These are phyloP conservation scores for Agelastica alni DNA, from an alignment of 2,888 invertebrate genomes.

Conservation along the genomic window DNA sequence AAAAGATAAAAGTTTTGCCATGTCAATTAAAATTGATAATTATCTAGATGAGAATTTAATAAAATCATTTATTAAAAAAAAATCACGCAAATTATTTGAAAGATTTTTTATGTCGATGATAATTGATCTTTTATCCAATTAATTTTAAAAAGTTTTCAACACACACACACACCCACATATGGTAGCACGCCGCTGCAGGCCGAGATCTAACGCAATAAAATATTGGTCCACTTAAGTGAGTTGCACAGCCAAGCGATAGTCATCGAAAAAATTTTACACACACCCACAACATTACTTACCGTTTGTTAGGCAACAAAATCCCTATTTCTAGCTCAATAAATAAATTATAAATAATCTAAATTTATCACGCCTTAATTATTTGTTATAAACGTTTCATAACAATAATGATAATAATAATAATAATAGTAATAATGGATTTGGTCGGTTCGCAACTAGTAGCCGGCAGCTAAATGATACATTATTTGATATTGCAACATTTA, in stretches of 20 bases:
- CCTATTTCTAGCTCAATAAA: constrained; percentile 19
- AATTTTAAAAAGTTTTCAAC: too few species aligned
- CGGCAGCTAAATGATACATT: constrained; percentile 19
- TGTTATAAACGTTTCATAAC: constrained; percentile 23
- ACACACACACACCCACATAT: background rate
- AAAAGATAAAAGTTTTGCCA: too few species aligned
- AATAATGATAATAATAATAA: too few species aligned
- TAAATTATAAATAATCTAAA: constrained; percentile 25
- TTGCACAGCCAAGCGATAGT: constrained; percentile 12
- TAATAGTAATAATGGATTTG: constrained; percentile 14
- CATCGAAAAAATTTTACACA: constrained; percentile 20
- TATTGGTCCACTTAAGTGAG: constrained; percentile 15
- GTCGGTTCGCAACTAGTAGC: constrained; percentile 10
- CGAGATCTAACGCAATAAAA: constrained; percentile 6
- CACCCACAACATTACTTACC: constrained; percentile 21
- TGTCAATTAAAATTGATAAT: too few species aligned
- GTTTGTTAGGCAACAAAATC: constrained; percentile 20
- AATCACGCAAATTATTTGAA: too few species aligned
- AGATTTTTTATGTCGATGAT: too few species aligned
- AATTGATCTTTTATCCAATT: too few species aligned
- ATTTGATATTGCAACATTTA: constrained; percentile 18
- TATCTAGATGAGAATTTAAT: too few species aligned
- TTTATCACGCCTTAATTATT: constrained; percentile 26
- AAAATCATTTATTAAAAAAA: too few species aligned
- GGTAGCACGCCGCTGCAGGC: background rate